Evolutionary conservation across 1,140 invertebrate species (phyloP), one percentile per base, ranked within the genome.

Genomic region (Leucophenga varia): DNA sequence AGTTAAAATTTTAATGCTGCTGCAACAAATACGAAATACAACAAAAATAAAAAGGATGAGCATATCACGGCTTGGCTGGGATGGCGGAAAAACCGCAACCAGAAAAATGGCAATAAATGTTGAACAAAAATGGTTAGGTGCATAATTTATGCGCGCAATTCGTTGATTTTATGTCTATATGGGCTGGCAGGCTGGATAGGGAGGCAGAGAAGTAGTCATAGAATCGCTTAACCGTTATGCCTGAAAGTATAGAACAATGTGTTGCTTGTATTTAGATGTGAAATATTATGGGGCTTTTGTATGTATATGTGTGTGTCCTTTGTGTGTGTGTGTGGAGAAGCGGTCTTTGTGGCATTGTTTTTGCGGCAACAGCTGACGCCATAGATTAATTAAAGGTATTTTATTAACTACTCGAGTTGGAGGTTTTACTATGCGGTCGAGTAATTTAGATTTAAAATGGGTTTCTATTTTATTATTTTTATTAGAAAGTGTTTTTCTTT

Each of bases 61-160:
- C 39, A 14, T 25, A 5, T 42, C 21, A 3, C n/a, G 16, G 13
- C 19, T 43, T 45, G 49, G 51, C 32, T 39, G 39, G 3, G 8
- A 5, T 28, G 3, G 16, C 32, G 32, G 25, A 40, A 43, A 39
- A 35, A 32, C 20, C 10, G 43, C 22, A 37, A 28, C 18, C 17
- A 25, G 22, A 56, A 49, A 41, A 44, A 38, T 49, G 52, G 52
- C 43, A 55, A 63, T 64, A 61, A 64, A 57, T 61, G 53, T 49
- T 44, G 42, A 30, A 20, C 54, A 56, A 43, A 59, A 64, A 59
- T 55, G 64, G 59, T 43, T 57, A 53, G 44, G 37, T 70, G 54
- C 61, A 70, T 69, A 70, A 69, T 69, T 70, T 65, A 70, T 69
- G 61, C 60, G 37, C 58, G 54, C 53, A 60, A 63, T 63, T 69